Conservation (phyloP, 2,888 invertebrate species). For the Cantharis nigra region DNA sequence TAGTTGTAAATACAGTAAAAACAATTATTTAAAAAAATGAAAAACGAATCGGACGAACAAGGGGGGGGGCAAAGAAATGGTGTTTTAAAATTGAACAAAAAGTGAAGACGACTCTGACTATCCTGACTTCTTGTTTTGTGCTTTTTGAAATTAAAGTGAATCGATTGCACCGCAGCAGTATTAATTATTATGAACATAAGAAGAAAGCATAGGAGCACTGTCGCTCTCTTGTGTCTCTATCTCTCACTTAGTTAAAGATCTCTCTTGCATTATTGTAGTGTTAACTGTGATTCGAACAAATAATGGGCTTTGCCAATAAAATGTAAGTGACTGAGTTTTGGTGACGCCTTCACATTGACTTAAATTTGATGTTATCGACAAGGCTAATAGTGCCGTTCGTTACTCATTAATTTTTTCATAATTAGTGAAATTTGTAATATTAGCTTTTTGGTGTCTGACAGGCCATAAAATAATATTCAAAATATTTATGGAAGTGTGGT, state of each 20-base stretch:
- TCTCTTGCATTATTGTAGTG: slow-evolving; percentile 41
- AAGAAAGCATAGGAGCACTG: slow-evolving; percentile 37
- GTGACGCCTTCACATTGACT: slow-evolving; percentile 29
- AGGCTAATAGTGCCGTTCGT: slow-evolving; percentile 21
- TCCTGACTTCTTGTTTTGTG: not conserved
- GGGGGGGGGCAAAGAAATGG: not conserved
- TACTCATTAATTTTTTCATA: slow-evolving; percentile 20
- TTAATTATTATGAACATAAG: slow-evolving; percentile 43
- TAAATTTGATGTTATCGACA: slow-evolving; percentile 30
- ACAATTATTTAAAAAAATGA: not conserved
- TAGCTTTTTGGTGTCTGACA: slow-evolving; percentile 43
- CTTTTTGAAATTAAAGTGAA: slow-evolving; percentile 33
- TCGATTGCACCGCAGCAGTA: slow-evolving; percentile 43
- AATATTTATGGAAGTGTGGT: slow-evolving; percentile 7
- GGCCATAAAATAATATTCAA: slow-evolving; percentile 29
- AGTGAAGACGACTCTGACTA: not conserved
- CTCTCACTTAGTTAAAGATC: slow-evolving; percentile 37
- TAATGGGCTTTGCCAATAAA: slow-evolving; percentile 35
- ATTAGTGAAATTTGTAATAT: slow-evolving; percentile 36
- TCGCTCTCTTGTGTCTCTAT: slow-evolving; percentile 32
- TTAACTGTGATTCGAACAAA: slow-evolving; percentile 44
- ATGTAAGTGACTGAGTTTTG: slow-evolving; percentile 39
- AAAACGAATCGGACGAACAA: not conserved
- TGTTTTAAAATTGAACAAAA: not conserved
- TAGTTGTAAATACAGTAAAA: slow-evolving; percentile 7